These are phyloP conservation scores for Fopius arisanus DNA, from an alignment of 1,140 invertebrate genomes.

Conservation along the genomic window DNA sequence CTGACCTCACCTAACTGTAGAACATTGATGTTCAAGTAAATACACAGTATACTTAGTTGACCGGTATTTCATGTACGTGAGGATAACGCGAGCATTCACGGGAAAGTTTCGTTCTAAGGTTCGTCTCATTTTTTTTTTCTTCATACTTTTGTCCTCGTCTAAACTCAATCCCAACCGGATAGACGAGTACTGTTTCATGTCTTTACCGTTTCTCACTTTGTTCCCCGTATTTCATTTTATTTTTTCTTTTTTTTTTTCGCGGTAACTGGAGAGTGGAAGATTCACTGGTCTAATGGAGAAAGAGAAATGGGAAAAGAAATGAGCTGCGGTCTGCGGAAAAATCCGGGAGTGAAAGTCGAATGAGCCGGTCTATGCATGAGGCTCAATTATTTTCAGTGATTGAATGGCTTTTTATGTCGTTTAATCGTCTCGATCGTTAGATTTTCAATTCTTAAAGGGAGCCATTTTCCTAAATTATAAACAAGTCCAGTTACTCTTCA, in stretches of 20 bases:
- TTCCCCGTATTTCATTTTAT: neutral
- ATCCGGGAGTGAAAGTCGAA: neutral
- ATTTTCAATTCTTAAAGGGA: no score
- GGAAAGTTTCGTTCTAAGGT: neutral
- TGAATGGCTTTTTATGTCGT: neutral
- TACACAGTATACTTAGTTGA: neutral
- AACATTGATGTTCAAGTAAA: neutral
- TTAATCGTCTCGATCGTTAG: neutral
- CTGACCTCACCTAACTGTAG: slow-evolving; percentile 23
- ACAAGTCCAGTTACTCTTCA: no score
- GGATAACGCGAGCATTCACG: neutral
- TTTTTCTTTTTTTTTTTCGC: neutral
- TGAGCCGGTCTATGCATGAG: neutral
- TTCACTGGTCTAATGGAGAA: neutral
- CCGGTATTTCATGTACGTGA: neutral
- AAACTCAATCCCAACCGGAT: slow-evolving; percentile 11
- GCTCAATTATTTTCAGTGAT: neutral
- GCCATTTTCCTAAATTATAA: no score
- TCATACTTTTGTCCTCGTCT: neutral
- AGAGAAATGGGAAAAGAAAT: neutral
- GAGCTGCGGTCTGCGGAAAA: neutral
- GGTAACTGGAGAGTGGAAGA: neutral
- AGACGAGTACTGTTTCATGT: slow-evolving; percentile 11
- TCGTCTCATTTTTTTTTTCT: neutral
- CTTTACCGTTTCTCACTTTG: slow-evolving; percentile 1